Evolutionary conservation across 2,113 vertebrate genomes (phyloP).

Genomic region (Aegotheles bennettii): DNA sequence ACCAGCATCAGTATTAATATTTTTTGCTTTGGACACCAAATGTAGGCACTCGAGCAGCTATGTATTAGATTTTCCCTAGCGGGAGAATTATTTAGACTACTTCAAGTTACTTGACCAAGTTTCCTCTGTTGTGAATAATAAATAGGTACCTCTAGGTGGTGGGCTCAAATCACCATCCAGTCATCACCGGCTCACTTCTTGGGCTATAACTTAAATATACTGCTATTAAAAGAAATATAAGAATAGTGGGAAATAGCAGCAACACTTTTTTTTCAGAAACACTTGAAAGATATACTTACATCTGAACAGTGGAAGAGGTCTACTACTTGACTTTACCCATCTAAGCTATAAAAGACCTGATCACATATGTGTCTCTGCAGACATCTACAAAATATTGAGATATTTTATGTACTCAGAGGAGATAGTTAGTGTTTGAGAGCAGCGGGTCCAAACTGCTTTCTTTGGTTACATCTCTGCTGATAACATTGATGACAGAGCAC

Average conservation of each 20-base stretch:
- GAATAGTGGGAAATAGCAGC: background rate
- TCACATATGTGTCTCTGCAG: background rate
- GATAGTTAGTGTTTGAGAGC: background rate
- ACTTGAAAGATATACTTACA: background rate
- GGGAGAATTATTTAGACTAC: background rate
- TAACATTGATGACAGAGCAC: background rate
- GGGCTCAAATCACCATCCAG: background rate
- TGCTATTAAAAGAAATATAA: background rate
- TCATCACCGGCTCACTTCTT: background rate
- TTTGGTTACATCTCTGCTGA: background rate
- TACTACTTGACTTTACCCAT: background rate
- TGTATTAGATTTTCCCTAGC: background rate
- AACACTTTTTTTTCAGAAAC: background rate
- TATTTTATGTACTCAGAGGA: background rate
- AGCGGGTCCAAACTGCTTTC: background rate
- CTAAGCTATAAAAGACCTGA: background rate
- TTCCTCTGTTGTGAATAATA: background rate
- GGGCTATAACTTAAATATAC: background rate
- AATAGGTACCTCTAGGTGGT: background rate
- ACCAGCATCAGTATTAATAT: background rate
- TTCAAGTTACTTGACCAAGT: background rate
- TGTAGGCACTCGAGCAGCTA: background rate
- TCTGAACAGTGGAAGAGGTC: background rate
- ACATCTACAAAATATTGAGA: accelerated
- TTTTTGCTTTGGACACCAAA: background rate